phyloP scores from a whole-genome alignment of 2,888 invertebrate genomes.

The Thymelicus lineola region DNA sequence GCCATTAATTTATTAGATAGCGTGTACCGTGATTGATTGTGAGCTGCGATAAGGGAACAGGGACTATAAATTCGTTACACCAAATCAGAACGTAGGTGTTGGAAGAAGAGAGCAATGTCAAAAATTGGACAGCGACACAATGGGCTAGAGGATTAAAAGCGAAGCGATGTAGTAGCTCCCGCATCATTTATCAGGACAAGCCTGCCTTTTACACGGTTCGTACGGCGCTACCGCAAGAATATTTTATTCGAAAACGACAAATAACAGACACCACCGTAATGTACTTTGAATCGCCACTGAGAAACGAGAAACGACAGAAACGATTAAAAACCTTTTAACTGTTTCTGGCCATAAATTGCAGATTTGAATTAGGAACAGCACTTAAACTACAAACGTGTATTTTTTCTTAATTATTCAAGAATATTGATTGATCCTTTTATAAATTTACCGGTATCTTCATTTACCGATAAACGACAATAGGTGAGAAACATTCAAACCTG shows the following conservation, averaged over 20 bases:
- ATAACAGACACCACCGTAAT: slow-evolving; percentile 23
- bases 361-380: neutral
- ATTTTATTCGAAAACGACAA: slow-evolving; percentile 31
- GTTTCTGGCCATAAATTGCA: neutral
- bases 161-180: slow-evolving; percentile 79
- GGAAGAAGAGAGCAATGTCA: slow-evolving; percentile 74
- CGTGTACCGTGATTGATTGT: slow-evolving; percentile 66
- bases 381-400: slow-evolving; percentile 1
- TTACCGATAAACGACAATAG: neutral
- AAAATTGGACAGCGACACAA: slow-evolving; percentile 78
- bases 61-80: slow-evolving; percentile 76
- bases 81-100: slow-evolving; percentile 65
- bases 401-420: neutral
- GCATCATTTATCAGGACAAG: slow-evolving; percentile 81
- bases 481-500: neutral
- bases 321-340: slow-evolving; percentile 9
- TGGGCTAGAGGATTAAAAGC: slow-evolving; percentile 80
- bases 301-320: slow-evolving; percentile 8
- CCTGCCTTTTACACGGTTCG: slow-evolving; percentile 61
- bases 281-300: slow-evolving; percentile 15
- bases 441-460: neutral
- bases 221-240: slow-evolving; percentile 40
- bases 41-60: slow-evolving; percentile 65
- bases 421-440: neutral
- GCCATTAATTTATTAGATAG: slow-evolving; percentile 60